Conservation (phyloP, 2,888 invertebrate genomes). For the Heteropelma amictum region DNA sequence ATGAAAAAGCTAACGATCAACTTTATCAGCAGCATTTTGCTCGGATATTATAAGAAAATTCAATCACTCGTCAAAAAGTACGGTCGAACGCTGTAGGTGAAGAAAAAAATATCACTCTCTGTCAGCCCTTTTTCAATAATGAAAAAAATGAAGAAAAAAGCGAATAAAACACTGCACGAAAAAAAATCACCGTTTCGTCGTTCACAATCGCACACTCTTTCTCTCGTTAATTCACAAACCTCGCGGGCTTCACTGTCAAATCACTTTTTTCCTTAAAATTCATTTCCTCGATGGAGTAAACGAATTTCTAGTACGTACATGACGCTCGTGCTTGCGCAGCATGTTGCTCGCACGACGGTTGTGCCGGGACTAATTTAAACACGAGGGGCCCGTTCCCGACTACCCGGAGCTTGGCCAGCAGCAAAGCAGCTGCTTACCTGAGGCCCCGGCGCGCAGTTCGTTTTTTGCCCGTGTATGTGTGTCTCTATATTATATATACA, state of each 20-base stretch:
- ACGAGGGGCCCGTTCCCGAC: conserved; percentile 62
- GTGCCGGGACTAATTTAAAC: conserved; percentile 76
- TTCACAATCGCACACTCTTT: neutral
- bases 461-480: conserved; percentile 2
- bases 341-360: conserved; percentile 76
- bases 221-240: neutral
- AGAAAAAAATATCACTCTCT: neutral
- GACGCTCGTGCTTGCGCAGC: conserved; percentile 40
- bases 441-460: conserved; percentile 30
- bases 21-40: conserved; percentile 67
- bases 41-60: neutral
- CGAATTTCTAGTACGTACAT: neutral
- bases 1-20: conserved; percentile 60
- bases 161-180: neutral
- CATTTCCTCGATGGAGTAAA: neutral
- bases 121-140: conserved; percentile 17
- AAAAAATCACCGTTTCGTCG: neutral
- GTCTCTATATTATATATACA: neutral
- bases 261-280: neutral
- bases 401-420: conserved; percentile 51
- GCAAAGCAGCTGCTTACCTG: conserved; percentile 55
- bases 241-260: neutral
- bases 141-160: neutral
- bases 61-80: neutral
- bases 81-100: neutral